Conservation (phyloP, 2,113 vertebrate species). For the Macroglossus sobrinus region DNA sequence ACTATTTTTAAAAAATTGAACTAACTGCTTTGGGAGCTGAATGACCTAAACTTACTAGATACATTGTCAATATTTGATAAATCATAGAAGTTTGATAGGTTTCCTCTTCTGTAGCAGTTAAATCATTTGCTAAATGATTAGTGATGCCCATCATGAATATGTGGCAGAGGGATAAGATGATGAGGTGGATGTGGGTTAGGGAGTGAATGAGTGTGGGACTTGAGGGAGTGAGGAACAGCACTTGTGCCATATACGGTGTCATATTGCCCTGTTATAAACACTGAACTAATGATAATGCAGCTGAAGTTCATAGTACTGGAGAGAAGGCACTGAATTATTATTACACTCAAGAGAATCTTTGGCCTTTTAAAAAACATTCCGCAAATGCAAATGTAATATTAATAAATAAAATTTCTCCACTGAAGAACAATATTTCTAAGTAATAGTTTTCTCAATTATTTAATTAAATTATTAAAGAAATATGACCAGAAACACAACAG, state of each 20-base stretch:
- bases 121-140: background rate
- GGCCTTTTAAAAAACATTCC: background rate
- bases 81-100: background rate
- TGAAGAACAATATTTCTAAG: slow-evolving; percentile 32
- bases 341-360: background rate
- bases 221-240: background rate
- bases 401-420: background rate
- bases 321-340: background rate
- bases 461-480: slow-evolving; percentile 70
- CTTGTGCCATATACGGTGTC: background rate
- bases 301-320: background rate
- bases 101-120: background rate
- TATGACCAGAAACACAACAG: slow-evolving; percentile 23
- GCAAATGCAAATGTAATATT: slow-evolving; percentile 51
- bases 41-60: background rate
- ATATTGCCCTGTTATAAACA: background rate
- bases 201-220: background rate
- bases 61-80: background rate
- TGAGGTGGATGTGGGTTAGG: too few species aligned
- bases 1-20: background rate
- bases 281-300: background rate
- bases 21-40: background rate
- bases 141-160: background rate
- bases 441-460: slow-evolving; percentile 41
- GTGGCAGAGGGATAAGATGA: background rate